phyloP scores from a whole-genome alignment of 2,797 vertebrate genomes.

The Adelosebastes latens region DNA sequence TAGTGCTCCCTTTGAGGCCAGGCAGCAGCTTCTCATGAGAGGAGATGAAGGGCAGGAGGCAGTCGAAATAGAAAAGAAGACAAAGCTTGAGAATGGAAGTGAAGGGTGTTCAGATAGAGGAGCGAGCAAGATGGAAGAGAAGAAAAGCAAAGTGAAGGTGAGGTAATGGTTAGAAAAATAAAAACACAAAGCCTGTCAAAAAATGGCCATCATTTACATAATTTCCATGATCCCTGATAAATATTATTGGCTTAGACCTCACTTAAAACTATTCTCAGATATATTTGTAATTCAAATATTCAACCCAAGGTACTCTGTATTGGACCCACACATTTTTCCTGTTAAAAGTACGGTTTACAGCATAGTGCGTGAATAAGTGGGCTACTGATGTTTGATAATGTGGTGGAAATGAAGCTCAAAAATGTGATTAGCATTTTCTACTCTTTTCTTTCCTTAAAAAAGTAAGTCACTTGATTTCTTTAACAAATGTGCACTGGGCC shows the following conservation, averaged over 20 bases:
- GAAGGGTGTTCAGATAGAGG: conserved; percentile 49
- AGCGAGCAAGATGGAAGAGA: conserved; percentile 8
- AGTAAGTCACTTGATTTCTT: neutral
- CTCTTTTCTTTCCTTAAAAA: conserved; percentile 8
- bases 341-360: conserved; percentile 9
- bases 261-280: conserved; percentile 57
- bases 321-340: neutral
- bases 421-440: neutral
- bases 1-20: conserved; percentile 72
- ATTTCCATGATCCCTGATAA: conserved; percentile 43
- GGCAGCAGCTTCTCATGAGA: conserved; percentile 59
- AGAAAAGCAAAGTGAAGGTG: conserved; percentile 24
- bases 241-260: conserved; percentile 44
- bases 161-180: conserved; percentile 15
- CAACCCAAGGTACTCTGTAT: conserved; percentile 9
- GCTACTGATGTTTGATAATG: neutral
- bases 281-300: conserved; percentile 66
- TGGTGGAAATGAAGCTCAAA: conserved; percentile 1
- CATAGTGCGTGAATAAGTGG: neutral
- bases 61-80: conserved; percentile 57
- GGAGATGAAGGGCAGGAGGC: conserved; percentile 65
- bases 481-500: neutral
- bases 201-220: conserved; percentile 46
- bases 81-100: conserved; percentile 49
- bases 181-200: conserved; percentile 43